These are phyloP conservation scores for Zootermopsis nevadensis DNA, from an alignment of 2,888 invertebrate genomes.

Conservation along the genomic window DNA sequence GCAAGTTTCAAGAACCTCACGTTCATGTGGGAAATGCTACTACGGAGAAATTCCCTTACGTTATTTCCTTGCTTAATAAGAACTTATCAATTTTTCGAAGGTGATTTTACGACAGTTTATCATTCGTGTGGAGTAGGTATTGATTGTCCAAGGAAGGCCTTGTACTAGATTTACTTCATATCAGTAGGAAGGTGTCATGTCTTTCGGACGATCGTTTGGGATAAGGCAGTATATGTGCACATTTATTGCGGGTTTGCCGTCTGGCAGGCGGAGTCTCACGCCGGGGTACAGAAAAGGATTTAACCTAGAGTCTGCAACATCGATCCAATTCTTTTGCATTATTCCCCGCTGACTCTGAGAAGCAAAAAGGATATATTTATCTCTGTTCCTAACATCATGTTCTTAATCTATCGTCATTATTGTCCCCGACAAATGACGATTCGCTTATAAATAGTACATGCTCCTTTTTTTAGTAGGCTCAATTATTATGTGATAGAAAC, in stretches of 20 bases:
- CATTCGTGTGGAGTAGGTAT: too few relatives aligned
- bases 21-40: too few relatives aligned
- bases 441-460: background rate
- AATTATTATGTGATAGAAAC: too few relatives aligned
- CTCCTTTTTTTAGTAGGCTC: background rate
- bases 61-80: too few relatives aligned
- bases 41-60: too few relatives aligned
- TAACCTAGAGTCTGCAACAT: background rate
- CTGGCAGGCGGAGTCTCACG: too few relatives aligned
- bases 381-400: background rate
- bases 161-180: too few relatives aligned
- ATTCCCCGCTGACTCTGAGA: background rate
- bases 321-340: background rate
- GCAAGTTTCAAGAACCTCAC: too few relatives aligned
- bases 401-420: conserved; percentile 5
- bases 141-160: too few relatives aligned
- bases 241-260: background rate
- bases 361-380: background rate
- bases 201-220: background rate
- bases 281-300: background rate
- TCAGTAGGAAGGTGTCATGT: too few relatives aligned
- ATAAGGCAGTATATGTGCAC: background rate
- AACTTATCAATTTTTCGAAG: too few relatives aligned
- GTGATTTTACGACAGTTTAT: too few relatives aligned
- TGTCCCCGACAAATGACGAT: background rate